Evolutionary conservation across 2,113 vertebrate genomes (phyloP).

Genomic region (Ardeotis arabs): DNA sequence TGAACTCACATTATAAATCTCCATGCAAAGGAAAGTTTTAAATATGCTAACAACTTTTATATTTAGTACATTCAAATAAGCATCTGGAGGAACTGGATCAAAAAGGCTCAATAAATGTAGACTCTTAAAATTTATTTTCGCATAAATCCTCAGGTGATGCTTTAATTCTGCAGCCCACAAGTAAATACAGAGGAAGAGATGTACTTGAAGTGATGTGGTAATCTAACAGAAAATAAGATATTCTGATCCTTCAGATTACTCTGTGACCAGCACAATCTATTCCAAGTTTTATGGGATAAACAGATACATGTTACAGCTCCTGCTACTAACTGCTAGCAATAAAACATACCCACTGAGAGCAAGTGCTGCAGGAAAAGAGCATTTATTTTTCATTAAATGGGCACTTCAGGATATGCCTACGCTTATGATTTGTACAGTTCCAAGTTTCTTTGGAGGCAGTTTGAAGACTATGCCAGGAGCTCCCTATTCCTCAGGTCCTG

Average conservation of each 20-base stretch:
- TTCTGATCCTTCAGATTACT: neutral
- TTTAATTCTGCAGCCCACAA: neutral
- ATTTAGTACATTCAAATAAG: neutral
- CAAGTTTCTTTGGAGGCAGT: neutral
- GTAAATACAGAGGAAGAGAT: neutral
- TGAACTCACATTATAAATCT: neutral
- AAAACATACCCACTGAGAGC: neutral
- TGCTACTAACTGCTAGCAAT: neutral
- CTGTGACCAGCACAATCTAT: neutral
- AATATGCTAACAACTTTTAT: neutral
- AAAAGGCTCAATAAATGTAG: neutral
- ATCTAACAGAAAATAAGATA: neutral
- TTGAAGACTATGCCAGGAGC: neutral
- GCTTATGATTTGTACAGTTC: neutral
- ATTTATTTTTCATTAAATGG: conserved; percentile 55
- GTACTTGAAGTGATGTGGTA: neutral
- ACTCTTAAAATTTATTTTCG: neutral
- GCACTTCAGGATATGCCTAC: conserved; percentile 10
- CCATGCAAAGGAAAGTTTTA: neutral
- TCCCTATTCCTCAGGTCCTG: neutral
- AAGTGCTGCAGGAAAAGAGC: conserved; percentile 8
- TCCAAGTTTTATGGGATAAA: conserved; percentile 13
- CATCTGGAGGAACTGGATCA: neutral
- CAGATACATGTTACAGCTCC: neutral
- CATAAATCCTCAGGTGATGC: conserved; percentile 6